A percentile compares a stretch with the other conserved stretches of the same genome.
Evolutionary conservation across 2,797 vertebrate species (phyloP).

Genomic region (Morelia viridis): DNA sequence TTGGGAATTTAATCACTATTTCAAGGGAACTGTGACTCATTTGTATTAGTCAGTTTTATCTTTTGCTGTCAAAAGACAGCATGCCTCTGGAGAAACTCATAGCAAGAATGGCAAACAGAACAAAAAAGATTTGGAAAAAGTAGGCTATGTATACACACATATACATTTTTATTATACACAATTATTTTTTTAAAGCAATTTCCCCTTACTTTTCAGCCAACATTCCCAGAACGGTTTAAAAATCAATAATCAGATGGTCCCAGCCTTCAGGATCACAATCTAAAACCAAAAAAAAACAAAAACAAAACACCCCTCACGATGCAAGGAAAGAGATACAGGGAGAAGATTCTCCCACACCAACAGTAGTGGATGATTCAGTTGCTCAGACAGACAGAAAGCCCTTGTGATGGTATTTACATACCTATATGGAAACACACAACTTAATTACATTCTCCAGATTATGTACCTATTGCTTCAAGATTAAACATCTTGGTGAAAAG

Average conservation of each 20-base stretch:
- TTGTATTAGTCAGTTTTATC: slow-evolving; percentile 74
- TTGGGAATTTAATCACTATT: slow-evolving; percentile 73
- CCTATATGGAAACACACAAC: not conserved
- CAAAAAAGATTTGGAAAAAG: slow-evolving; percentile 53
- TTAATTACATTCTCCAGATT: not conserved
- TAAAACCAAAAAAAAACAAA: not conserved
- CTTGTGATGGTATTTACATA: not conserved
- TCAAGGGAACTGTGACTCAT: slow-evolving; percentile 70
- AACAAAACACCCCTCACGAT: not conserved
- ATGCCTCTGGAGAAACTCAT: slow-evolving; percentile 78
- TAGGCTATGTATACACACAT: slow-evolving; percentile 23
- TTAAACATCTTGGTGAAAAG: slow-evolving; percentile 10
- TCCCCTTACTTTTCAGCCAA: not conserved
- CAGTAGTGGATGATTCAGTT: not conserved
- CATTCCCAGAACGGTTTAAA: not conserved
- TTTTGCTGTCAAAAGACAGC: slow-evolving; percentile 74
- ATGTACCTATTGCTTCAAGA: not conserved
- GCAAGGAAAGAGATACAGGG: not conserved
- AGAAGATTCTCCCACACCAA: not conserved
- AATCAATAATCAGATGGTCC: not conserved
- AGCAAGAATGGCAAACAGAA: slow-evolving; percentile 68
- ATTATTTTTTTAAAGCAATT: not conserved
- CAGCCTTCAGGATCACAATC: not conserved
- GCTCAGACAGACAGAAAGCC: not conserved
- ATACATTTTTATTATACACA: not conserved